Conservation (phyloP, 2,888 invertebrate species). For the Antitype chi region DNA sequence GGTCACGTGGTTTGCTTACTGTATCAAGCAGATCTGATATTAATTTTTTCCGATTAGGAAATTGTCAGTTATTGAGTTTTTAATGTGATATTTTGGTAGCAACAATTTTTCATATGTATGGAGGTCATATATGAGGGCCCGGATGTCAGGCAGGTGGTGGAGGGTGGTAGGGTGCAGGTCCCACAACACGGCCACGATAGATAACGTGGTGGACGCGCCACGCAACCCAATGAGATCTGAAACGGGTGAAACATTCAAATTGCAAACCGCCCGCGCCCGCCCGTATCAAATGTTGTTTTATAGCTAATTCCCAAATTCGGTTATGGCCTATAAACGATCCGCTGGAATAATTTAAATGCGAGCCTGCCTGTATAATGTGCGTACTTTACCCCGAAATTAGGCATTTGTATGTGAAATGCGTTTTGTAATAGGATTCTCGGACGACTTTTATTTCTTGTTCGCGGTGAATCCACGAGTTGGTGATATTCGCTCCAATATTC, state of each 20-base stretch:
- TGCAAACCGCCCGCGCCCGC: slow-evolving; percentile 89
- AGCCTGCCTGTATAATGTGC: slow-evolving; percentile 90
- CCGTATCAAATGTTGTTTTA: slow-evolving; percentile 91
- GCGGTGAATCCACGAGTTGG: slow-evolving; percentile 66
- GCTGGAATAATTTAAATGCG: slow-evolving; percentile 91
- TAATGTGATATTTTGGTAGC: background rate
- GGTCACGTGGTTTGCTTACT: background rate
- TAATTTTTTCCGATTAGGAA: background rate
- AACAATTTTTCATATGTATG: background rate
- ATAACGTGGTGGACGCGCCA: slow-evolving; percentile 85
- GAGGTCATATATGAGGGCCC: background rate
- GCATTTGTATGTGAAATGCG: slow-evolving; percentile 91
- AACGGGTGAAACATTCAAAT: slow-evolving; percentile 89
- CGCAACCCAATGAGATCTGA: slow-evolving; percentile 87
- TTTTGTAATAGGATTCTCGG: slow-evolving; percentile 88
- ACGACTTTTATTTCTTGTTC: slow-evolving; percentile 85
- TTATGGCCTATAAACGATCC: slow-evolving; percentile 91
- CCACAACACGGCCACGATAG: slow-evolving; percentile 63
- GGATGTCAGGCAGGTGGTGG: slow-evolving; percentile 33
- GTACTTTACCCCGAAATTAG: slow-evolving; percentile 90
- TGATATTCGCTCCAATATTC: slow-evolving; percentile 68
- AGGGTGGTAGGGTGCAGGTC: slow-evolving; percentile 35
- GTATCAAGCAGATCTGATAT: background rate
- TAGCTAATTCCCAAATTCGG: slow-evolving; percentile 91
- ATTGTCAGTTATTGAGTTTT: background rate